Evolutionary conservation across 2,888 invertebrate species (phyloP).

Genomic region (Nephrocerus scutellatus): DNA sequence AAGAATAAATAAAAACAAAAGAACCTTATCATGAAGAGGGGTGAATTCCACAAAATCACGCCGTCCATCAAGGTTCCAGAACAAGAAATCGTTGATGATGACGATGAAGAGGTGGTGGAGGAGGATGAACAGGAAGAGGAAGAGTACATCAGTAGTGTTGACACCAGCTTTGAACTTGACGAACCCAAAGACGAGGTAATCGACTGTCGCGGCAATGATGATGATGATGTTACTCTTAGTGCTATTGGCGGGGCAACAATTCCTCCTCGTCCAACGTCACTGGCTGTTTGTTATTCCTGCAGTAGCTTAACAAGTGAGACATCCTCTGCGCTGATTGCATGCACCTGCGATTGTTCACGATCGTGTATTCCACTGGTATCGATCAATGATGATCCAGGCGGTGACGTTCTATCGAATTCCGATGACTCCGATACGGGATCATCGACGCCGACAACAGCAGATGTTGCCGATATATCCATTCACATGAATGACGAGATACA

Average conservation of each 20-base stretch:
- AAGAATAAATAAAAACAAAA: slow-evolving; percentile 3
- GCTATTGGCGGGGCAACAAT: slow-evolving; percentile 10
- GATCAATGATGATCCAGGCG: slow-evolving; percentile 26
- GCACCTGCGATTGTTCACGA: slow-evolving; percentile 24
- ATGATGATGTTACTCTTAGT: slow-evolving; percentile 2
- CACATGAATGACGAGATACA: too few relatives aligned
- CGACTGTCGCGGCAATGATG: background rate
- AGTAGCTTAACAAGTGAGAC: slow-evolving; percentile 25
- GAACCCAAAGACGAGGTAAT: slow-evolving; percentile 28
- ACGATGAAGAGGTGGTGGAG: slow-evolving; percentile 22
- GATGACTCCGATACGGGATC: slow-evolving; percentile 31
- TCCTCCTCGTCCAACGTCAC: slow-evolving; percentile 22
- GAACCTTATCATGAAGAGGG: slow-evolving; percentile 3
- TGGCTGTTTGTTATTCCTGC: slow-evolving; percentile 22
- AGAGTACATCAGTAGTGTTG: slow-evolving; percentile 29
- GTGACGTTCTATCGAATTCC: slow-evolving; percentile 30
- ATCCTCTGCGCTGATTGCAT: slow-evolving; percentile 22
- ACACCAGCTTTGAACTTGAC: slow-evolving; percentile 40
- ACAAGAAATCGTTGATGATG: too few relatives aligned
- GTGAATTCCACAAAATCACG: slow-evolving; percentile 15
- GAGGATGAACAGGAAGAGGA: slow-evolving; percentile 3
- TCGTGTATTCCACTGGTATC: slow-evolving; percentile 24
- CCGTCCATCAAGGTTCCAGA: too few relatives aligned
- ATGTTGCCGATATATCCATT: slow-evolving; percentile 36
- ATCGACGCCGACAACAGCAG: slow-evolving; percentile 42